Conservation (phyloP, 2,113 vertebrate species). For the Toxostoma redivivum region DNA sequence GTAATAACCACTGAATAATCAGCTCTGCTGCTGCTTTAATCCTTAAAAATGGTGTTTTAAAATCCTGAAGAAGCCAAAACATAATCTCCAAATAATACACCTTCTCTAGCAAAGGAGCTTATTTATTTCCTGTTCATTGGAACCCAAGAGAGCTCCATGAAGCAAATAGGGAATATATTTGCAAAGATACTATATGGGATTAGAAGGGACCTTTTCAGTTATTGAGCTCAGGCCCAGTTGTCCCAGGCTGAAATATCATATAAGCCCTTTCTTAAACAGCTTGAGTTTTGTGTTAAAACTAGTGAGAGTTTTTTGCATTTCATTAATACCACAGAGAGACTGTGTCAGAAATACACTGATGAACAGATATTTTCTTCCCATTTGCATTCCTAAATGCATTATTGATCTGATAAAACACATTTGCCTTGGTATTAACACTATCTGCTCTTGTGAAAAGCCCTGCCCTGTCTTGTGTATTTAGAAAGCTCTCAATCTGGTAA, state of each 20-base stretch:
- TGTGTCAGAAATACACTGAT: not conserved
- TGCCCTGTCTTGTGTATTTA: not conserved
- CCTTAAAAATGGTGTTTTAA: slow-evolving; percentile 42
- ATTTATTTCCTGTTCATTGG: slow-evolving; percentile 17
- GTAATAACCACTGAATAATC: slow-evolving; percentile 20
- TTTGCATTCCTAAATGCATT: not conserved
- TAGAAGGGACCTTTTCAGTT: slow-evolving; percentile 40
- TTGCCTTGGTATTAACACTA: not conserved
- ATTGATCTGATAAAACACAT: not conserved
- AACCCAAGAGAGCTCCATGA: not conserved
- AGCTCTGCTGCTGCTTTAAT: slow-evolving; percentile 18
- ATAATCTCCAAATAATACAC: slow-evolving; percentile 44
- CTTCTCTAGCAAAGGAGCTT: slow-evolving; percentile 34
- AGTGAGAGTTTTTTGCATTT: not conserved
- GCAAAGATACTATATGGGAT: not conserved
- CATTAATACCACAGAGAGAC: not conserved
- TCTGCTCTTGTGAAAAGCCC: not conserved
- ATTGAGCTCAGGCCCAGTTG: not conserved
- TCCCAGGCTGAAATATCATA: not conserved
- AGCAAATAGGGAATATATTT: slow-evolving; percentile 30
- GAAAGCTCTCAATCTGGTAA: not conserved
- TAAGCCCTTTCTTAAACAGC: slow-evolving; percentile 29
- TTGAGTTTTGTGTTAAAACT: not conserved
- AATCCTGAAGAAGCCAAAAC: slow-evolving; percentile 31
- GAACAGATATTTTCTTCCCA: not conserved